These are phyloP conservation scores for Lacerta viridis DNA, from an alignment of 2,797 vertebrate species.

Conservation along the genomic window DNA sequence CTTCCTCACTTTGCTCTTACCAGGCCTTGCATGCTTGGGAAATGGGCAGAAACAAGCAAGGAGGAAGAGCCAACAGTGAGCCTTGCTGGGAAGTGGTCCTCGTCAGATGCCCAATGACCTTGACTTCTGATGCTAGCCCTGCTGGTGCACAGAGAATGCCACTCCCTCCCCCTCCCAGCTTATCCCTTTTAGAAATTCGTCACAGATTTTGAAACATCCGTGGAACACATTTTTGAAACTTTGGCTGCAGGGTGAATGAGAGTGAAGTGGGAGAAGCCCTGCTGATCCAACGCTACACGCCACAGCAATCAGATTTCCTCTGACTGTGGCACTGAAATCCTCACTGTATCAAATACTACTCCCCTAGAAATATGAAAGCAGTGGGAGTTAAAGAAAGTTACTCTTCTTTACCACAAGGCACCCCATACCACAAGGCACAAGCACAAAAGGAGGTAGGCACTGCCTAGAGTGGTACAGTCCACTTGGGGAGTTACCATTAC, in stretches of 20 bases:
- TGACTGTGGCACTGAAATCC: background rate
- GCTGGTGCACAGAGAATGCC: background rate
- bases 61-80: background rate
- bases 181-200: background rate
- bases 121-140: background rate
- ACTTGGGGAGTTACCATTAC: background rate
- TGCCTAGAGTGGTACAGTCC: background rate
- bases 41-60: background rate
- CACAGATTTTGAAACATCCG: background rate
- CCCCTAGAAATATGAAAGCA: background rate
- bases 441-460: background rate
- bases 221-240: background rate
- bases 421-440: background rate
- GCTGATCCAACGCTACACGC: background rate
- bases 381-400: background rate
- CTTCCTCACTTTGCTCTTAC: background rate
- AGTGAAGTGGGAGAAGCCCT: background rate
- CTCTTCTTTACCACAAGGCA: background rate
- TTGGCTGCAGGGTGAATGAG: background rate
- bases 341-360: constrained; percentile 15
- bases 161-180: background rate
- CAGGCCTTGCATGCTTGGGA: background rate
- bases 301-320: background rate
- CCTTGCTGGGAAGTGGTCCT: background rate
- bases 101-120: too few relatives aligned